Conservation (phyloP, 2,113 vertebrate species). For the Echinops telfairi region DNA sequence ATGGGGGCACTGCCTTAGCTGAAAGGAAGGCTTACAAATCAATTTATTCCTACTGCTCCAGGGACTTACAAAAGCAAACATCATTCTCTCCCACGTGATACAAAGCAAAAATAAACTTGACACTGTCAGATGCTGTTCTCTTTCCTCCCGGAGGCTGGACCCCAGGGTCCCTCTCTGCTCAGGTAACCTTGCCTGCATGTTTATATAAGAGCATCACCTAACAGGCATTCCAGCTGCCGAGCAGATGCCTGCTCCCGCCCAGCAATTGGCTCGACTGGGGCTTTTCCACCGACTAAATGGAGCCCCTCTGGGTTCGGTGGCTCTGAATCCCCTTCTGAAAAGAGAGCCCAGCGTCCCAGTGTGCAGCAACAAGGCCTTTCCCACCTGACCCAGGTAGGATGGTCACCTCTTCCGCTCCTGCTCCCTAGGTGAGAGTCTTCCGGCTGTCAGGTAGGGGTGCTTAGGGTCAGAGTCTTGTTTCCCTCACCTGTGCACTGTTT, state of each 20-base stretch:
- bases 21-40: background rate
- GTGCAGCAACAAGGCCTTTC: background rate
- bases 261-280: background rate
- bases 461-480: too few species aligned
- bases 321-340: background rate
- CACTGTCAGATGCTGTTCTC: background rate
- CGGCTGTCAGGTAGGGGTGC: accelerated
- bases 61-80: background rate
- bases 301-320: background rate
- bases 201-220: accelerated
- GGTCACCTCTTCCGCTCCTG: too few species aligned
- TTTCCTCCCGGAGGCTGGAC: background rate
- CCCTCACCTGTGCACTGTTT: accelerated
- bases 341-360: accelerated
- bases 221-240: accelerated
- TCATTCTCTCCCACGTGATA: background rate
- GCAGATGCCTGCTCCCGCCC: accelerated
- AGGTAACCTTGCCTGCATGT: accelerated
- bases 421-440: background rate
- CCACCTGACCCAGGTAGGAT: accelerated
- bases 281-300: background rate
- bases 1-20: too few species aligned
- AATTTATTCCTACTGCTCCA: background rate
- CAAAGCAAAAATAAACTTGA: background rate
- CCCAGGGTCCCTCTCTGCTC: background rate